These are phyloP conservation scores for Oikopleura dioica DNA, from an alignment of 23 tunicate genomes.

Conservation along the genomic window DNA sequence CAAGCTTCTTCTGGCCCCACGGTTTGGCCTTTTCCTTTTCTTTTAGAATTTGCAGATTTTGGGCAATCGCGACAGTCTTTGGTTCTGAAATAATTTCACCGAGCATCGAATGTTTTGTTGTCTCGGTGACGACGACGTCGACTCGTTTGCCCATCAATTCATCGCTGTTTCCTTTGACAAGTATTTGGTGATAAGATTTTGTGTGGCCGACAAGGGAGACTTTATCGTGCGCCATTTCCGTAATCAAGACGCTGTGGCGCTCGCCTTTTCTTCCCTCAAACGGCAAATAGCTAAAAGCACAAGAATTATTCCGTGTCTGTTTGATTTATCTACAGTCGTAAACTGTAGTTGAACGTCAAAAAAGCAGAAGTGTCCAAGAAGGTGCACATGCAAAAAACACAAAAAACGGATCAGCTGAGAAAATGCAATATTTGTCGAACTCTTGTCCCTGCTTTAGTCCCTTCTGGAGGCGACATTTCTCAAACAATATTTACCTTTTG, in stretches of 20 bases:
- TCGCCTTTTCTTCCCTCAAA: neutral
- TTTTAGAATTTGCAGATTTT: neutral
- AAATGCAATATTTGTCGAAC: no score
- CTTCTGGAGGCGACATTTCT: neutral
- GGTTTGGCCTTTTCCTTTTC: neutral
- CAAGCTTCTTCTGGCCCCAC: no score
- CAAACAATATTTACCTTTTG: constrained; percentile 16
- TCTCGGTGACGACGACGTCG: neutral
- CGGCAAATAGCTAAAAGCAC: neutral
- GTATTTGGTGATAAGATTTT: constrained; percentile 73
- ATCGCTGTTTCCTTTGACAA: neutral
- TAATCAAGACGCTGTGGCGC: constrained; percentile 34
- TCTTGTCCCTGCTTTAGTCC: no score
- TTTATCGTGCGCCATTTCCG: constrained; percentile 82
- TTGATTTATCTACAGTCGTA: no score
- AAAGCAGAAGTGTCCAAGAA: no score
- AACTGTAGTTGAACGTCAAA: no score
- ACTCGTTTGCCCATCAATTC: constrained; percentile 7
- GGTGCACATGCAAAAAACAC: no score
- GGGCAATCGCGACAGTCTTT: neutral
- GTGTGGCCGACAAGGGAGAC: constrained; percentile 71
- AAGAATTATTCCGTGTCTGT: constrained; percentile 21
- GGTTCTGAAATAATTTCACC: neutral
- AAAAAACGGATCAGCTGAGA: no score
- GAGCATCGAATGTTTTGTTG: constrained; percentile 2